A percentile compares a stretch with the other conserved stretches of the same genome.
Conservation (phyloP, 1,140 invertebrate genomes). For the Araneus ventricosus region DNA sequence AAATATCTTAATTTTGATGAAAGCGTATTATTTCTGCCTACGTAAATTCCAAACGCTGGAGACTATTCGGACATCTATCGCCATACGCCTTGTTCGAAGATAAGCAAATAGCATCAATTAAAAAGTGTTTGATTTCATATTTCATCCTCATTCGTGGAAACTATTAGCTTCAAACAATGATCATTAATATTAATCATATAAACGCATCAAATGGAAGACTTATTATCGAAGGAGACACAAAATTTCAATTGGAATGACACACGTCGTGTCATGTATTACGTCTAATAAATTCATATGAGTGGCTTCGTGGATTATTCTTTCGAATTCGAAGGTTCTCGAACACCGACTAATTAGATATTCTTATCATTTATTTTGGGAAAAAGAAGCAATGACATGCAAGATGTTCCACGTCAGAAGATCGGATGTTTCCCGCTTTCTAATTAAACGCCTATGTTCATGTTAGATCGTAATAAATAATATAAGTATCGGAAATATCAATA, state of each 20-base stretch:
- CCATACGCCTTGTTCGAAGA: background rate
- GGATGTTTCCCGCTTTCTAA: slow-evolving; percentile 4
- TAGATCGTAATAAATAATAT: slow-evolving; percentile 24
- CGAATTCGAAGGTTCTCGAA: background rate
- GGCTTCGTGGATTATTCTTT: background rate
- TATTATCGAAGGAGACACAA: background rate
- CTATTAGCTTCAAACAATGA: background rate
- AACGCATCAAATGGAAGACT: background rate
- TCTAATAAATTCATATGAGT: slow-evolving; percentile 28
- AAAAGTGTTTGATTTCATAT: background rate
- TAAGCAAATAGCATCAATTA: slow-evolving; percentile 5
- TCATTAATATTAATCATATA: slow-evolving; percentile 35
- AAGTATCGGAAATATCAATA: background rate
- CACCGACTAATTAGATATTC: slow-evolving; percentile 2
- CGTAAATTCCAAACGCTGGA: background rate
- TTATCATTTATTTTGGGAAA: slow-evolving; percentile 46
- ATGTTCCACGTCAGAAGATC: background rate
- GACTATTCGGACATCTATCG: background rate
- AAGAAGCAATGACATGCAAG: slow-evolving; percentile 21
- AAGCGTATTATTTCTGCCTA: slow-evolving; percentile 21
- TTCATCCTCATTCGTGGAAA: background rate
- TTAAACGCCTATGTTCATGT: slow-evolving; percentile 47
- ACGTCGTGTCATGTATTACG: slow-evolving; percentile 13
- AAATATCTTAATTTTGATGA: slow-evolving; percentile 25
- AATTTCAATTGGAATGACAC: slow-evolving; percentile 44